Conservation (phyloP, 1,140 invertebrate genomes). For the Galendromus occidentalis region DNA sequence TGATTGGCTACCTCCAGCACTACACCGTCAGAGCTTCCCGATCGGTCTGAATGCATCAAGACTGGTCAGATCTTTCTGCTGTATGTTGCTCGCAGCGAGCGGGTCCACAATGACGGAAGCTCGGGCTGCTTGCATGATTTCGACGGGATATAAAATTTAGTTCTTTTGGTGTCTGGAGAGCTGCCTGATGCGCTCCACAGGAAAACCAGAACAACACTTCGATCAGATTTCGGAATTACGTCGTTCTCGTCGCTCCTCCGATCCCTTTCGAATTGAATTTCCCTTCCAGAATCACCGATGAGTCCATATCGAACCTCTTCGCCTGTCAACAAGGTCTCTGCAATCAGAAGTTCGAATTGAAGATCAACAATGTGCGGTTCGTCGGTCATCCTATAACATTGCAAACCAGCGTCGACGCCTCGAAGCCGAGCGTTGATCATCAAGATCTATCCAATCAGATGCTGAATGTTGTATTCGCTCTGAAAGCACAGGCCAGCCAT, state of each 20-base stretch:
- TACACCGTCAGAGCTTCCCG: too few species aligned
- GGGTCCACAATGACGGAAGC: too few species aligned
- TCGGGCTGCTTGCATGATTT: too few species aligned
- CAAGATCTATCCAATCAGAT: slow-evolving; percentile 39
- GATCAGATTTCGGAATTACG: background rate
- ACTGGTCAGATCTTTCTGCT: too few species aligned
- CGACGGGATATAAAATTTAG: too few species aligned
- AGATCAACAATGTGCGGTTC: slow-evolving; percentile 84
- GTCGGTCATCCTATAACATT: slow-evolving; percentile 61
- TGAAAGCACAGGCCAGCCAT: slow-evolving; percentile 67
- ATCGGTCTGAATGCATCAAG: too few species aligned
- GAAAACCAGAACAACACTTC: slow-evolving; percentile 19
- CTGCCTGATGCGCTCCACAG: slow-evolving; percentile 20
- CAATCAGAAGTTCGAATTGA: slow-evolving; percentile 73
- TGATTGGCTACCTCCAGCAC: too few species aligned
- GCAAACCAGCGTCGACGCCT: background rate
- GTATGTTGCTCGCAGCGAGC: too few species aligned
- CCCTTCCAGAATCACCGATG: background rate
- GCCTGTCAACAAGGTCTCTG: slow-evolving; percentile 72
- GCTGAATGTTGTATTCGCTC: slow-evolving; percentile 77
- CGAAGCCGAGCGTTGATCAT: slow-evolving; percentile 34
- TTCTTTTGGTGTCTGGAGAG: background rate
- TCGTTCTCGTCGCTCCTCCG: background rate
- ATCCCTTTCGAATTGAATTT: too few species aligned
- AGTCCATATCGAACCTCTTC: slow-evolving; percentile 56